phyloP scores from a whole-genome alignment of 1,140 invertebrate genomes.

The Chlorops oryzae region DNA sequence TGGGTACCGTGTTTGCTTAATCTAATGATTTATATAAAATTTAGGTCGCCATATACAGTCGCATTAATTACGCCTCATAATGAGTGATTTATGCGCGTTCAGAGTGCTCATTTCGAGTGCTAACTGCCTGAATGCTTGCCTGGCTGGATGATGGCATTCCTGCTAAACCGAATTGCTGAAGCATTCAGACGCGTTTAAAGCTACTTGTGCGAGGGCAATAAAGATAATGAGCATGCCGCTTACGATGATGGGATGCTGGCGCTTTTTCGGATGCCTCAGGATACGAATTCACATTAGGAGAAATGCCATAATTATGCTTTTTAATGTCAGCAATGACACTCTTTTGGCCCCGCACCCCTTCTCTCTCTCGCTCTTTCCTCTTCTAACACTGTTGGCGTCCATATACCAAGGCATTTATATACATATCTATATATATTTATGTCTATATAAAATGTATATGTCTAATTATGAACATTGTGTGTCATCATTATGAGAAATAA shows the following conservation, averaged over 20 bases:
- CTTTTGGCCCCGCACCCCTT: too few relatives aligned
- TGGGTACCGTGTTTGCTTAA: constrained; percentile 41
- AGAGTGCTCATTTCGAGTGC: constrained; percentile 13
- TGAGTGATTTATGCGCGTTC: constrained; percentile 39
- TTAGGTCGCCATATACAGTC: constrained; percentile 39
- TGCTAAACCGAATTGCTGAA: background rate
- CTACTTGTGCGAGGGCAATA: too few relatives aligned
- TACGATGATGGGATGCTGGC: constrained; percentile 19
- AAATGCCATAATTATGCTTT: constrained; percentile 34
- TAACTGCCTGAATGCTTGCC: background rate
- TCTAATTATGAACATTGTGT: too few relatives aligned
- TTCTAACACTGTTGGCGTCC: too few relatives aligned
- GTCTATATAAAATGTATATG: too few relatives aligned
- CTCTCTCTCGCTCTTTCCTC: too few relatives aligned
- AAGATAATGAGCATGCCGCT: constrained; percentile 21
- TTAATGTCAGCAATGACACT: too few relatives aligned
- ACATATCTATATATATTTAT: too few relatives aligned
- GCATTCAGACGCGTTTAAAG: too few relatives aligned
- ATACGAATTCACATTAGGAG: constrained; percentile 34
- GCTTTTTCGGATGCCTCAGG: constrained; percentile 22
- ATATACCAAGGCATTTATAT: too few relatives aligned
- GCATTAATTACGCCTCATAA: constrained; percentile 43
- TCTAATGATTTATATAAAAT: constrained; percentile 43
- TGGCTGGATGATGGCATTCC: background rate
- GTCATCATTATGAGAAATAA: too few relatives aligned